phyloP scores from a whole-genome alignment of 2,888 invertebrate species.

The Nebria salina region DNA sequence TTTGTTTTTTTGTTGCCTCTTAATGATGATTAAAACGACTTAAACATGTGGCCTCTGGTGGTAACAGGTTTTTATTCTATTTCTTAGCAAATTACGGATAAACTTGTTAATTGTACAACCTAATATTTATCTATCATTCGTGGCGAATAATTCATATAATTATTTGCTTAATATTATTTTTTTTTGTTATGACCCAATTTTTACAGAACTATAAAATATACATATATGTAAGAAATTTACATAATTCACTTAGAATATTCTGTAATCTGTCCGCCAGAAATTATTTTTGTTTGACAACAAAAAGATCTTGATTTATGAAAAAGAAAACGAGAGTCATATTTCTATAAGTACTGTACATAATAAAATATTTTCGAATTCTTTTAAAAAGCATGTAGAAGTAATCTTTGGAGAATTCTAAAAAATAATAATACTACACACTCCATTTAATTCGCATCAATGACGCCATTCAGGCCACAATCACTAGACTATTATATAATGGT shows the following conservation, averaged over 20 bases:
- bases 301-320: too few relatives aligned
- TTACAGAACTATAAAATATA: too few relatives aligned
- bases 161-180: too few relatives aligned
- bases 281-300: too few relatives aligned
- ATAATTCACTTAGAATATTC: too few relatives aligned
- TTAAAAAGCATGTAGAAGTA: neutral
- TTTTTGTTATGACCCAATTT: too few relatives aligned
- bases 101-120: neutral
- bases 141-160: neutral
- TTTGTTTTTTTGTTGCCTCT: slow-evolving; percentile 29
- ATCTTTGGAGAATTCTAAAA: neutral
- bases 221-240: too few relatives aligned
- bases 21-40: slow-evolving; percentile 39
- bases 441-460: neutral
- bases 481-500: neutral
- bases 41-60: slow-evolving; percentile 19
- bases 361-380: too few relatives aligned
- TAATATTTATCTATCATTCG: neutral
- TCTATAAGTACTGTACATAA: too few relatives aligned
- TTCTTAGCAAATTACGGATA: neutral
- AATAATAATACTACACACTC: neutral
- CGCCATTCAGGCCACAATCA: neutral
- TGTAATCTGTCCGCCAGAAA: too few relatives aligned
- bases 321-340: too few relatives aligned
- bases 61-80: neutral